phyloP scores from a whole-genome alignment of 2,113 vertebrate genomes.

The Delphinapterus leucas region DNA sequence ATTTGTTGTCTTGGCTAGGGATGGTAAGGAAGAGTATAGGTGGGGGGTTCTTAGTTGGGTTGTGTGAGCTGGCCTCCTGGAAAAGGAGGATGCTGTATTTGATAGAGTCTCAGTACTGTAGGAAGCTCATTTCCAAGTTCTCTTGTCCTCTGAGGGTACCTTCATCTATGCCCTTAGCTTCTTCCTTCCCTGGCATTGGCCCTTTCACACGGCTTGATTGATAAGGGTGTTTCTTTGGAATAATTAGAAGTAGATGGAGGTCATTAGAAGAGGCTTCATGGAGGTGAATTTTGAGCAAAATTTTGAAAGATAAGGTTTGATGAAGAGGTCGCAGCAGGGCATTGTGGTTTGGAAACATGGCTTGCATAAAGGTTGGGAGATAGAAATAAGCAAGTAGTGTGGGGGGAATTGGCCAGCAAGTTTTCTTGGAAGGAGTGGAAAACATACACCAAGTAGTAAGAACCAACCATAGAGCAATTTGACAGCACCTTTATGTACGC shows the following conservation, averaged over 20 bases:
- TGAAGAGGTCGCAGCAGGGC: not conserved
- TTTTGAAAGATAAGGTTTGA: not conserved
- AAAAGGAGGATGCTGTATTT: not conserved
- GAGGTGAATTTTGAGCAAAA: slow-evolving; percentile 23
- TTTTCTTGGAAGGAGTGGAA: slow-evolving; percentile 27
- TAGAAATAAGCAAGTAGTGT: not conserved
- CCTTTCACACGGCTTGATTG: not conserved
- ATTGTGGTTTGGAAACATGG: slow-evolving; percentile 5
- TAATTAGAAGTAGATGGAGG: not conserved
- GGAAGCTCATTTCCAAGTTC: not conserved
- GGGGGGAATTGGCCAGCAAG: not conserved
- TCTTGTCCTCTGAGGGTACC: not conserved
- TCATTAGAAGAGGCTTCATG: not conserved
- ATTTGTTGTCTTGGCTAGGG: not conserved
- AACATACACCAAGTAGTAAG: not conserved
- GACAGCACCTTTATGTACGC: not conserved
- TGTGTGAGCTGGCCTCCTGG: not conserved
- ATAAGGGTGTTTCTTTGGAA: not conserved
- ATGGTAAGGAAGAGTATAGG: not conserved
- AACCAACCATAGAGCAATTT: not conserved
- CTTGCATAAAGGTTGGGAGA: not conserved
- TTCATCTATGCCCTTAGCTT: not conserved
- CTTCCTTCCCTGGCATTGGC: not conserved
- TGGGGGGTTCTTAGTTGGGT: not conserved
- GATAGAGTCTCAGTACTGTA: not conserved